Evolutionary conservation across 2,888 invertebrate genomes (phyloP).

Genomic region (Drosophila anceps): DNA sequence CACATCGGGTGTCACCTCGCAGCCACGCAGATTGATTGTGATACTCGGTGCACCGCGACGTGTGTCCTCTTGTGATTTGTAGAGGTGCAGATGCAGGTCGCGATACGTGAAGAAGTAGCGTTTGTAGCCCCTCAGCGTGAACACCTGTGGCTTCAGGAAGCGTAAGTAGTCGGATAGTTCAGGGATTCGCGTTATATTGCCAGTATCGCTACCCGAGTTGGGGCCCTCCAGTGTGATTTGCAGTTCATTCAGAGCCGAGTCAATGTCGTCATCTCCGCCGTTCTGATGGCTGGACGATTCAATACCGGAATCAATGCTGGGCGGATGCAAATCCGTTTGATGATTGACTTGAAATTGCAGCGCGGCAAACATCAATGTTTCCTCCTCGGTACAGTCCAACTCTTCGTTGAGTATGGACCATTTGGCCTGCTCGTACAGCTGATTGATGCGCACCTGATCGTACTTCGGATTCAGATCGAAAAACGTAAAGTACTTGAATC

Average conservation of each 20-base stretch:
- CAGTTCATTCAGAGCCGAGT: conserved; percentile 96
- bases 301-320: conserved; percentile 62
- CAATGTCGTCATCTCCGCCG: conserved; percentile 97
- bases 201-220: conserved; percentile 87
- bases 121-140: conserved; percentile 98
- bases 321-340: conserved; percentile 86
- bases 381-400: conserved; percentile 99
- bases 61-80: conserved; percentile 92
- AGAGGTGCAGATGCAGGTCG: conserved; percentile 94
- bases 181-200: conserved; percentile 97
- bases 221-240: conserved; percentile 96
- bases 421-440: conserved; percentile 99
- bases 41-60: conserved; percentile 89
- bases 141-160: conserved; percentile 97
- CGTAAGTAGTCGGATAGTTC: conserved; percentile 96
- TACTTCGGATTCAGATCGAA: conserved; percentile 99
- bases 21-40: conserved; percentile 94
- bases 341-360: conserved; percentile 96
- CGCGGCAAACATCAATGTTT: conserved; percentile 99
- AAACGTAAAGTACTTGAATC: conserved; percentile 98
- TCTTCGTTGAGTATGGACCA: conserved; percentile 99
- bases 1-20: conserved; percentile 99
- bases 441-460: conserved; percentile 98
- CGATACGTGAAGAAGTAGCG: conserved; percentile 98
- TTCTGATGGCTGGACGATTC: conserved; percentile 78